Evolutionary conservation across 2,113 vertebrate genomes (phyloP).

Genomic region (Theristicus caerulescens): DNA sequence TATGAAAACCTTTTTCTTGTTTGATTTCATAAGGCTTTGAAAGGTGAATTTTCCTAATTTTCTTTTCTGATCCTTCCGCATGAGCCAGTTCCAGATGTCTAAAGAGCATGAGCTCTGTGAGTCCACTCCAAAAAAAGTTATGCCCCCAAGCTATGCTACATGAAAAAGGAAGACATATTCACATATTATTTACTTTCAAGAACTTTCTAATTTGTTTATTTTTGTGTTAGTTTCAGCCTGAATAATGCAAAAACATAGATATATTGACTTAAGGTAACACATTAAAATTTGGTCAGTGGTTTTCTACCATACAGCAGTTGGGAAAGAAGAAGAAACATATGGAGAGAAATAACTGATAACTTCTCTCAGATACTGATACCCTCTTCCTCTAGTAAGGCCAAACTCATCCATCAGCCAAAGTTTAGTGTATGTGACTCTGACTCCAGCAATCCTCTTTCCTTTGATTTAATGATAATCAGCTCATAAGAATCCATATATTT

Average conservation of each 20-base stretch:
- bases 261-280: not conserved
- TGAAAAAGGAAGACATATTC: not conserved
- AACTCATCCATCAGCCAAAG: not conserved
- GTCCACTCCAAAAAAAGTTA: not conserved
- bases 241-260: not conserved
- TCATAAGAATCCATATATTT: not conserved
- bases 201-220: not conserved
- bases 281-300: not conserved
- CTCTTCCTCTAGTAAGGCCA: not conserved
- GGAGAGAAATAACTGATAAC: not conserved
- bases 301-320: not conserved
- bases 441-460: not conserved
- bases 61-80: not conserved
- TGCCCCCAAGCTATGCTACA: fast-evolving
- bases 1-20: not conserved
- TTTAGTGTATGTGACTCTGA: not conserved
- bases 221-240: not conserved
- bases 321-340: not conserved
- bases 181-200: not conserved
- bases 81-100: not conserved
- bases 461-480: not conserved
- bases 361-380: not conserved
- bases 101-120: not conserved
- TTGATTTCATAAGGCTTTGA: not conserved
- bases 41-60: not conserved